Evolutionary conservation across 2,888 invertebrate species (phyloP), one percentile per base, ranked within the genome.

Genomic region (Enchytraeus crypticus): DNA sequence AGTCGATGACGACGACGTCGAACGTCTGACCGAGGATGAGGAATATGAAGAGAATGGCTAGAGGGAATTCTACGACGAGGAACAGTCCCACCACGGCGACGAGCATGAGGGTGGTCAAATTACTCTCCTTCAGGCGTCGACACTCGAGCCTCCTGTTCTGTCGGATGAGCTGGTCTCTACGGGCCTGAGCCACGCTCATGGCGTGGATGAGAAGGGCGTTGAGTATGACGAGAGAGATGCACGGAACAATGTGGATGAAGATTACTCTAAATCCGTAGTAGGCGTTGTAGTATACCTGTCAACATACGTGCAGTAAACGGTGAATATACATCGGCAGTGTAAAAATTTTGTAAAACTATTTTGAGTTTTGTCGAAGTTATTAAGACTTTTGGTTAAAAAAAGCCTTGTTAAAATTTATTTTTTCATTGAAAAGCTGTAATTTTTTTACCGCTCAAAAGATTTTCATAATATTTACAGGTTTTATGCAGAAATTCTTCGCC

Each of bases 1-100:
- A 23, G 26, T 11, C 49, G 21, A 47, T 11, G 26, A 62, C 30
- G 23, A 26, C 54, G 23, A 63, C 34, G 3, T 54, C 59, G 53
- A 70, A 65, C 3, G 74, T 73, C 61, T 77, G 75, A 27, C 73
- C 70, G 38, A 91, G 85, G 61, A 92, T 88, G 76, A 91, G 90
- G 38, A 92, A 81, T 5, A 88, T 79, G 70, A 77, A 72, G 27
- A 75, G 69, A 27, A 77, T 71, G 5, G 76, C 81, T 5, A 80
- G 76, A 0, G 81, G 81, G 34, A 81, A 72, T 67, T 81, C 81
- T 18, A 81, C 80, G 23, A 82, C 64, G n/a, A 82, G 70, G 69
- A 82, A 82, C 3, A 82, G 74, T 2, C 78, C 76, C 18, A 81
- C 81, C 4, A 67, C 67, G 5, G 59, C 63, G 0, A 68, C 68